Conservation (phyloP, 2,113 vertebrate species). For the Chionodraco myersi region DNA sequence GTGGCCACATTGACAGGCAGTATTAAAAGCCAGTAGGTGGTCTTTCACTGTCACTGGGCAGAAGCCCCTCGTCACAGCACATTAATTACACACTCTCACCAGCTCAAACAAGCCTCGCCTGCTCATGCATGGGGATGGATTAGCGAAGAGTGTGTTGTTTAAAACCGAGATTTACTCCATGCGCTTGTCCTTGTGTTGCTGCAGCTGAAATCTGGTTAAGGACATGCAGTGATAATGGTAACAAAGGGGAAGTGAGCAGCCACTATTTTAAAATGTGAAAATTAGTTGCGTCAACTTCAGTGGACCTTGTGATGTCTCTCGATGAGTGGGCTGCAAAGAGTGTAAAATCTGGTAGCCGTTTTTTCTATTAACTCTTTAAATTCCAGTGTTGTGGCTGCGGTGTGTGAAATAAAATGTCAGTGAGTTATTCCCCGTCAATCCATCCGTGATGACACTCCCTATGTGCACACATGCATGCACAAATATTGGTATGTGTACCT, state of each 20-base stretch:
- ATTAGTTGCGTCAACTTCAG: slow-evolving; percentile 47
- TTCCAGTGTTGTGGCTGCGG: slow-evolving; percentile 13
- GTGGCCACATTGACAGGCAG: slow-evolving; percentile 79
- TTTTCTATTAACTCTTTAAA: slow-evolving; percentile 51
- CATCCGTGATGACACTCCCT: slow-evolving; percentile 24
- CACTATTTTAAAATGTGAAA: slow-evolving; percentile 70
- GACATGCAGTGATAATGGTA: slow-evolving; percentile 16
- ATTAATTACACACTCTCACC: slow-evolving; percentile 77
- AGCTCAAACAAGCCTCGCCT: slow-evolving; percentile 51
- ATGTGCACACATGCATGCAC: slow-evolving; percentile 16
- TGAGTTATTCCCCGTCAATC: slow-evolving; percentile 39
- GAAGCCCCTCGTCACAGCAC: slow-evolving; percentile 76
- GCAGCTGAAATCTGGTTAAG: background rate
- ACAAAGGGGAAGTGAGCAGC: slow-evolving; percentile 54
- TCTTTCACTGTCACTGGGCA: slow-evolving; percentile 79
- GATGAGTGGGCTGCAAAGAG: slow-evolving; percentile 46
- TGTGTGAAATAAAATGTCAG: slow-evolving; percentile 32
- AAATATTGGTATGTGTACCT: background rate
- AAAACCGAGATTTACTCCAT: slow-evolving; percentile 6
- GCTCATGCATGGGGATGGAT: slow-evolving; percentile 42
- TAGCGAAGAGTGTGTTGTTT: background rate
- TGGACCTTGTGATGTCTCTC: slow-evolving; percentile 33
- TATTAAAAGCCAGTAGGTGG: slow-evolving; percentile 84
- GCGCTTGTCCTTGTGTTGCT: background rate
- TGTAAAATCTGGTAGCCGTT: slow-evolving; percentile 42